Percentiles rank a stretch among this genome's conserved stretches.
These are phyloP conservation scores for Paralvinella palmiformis DNA, from an alignment of 1,140 invertebrate genomes.

Conservation along the genomic window DNA sequence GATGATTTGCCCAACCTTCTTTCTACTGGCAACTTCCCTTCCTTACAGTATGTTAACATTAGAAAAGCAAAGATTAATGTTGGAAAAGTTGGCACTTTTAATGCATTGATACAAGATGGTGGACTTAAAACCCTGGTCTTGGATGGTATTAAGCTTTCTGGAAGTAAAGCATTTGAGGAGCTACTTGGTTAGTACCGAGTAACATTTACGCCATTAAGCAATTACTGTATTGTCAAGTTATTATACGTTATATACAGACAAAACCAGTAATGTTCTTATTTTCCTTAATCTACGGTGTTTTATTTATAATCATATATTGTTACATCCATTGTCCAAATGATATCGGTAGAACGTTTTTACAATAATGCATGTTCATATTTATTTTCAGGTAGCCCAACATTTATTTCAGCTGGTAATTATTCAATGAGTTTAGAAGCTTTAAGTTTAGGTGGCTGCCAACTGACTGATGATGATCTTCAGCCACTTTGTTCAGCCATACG, in stretches of 20 bases:
- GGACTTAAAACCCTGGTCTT: constrained; percentile 29
- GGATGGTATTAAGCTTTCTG: constrained; percentile 35
- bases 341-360: too few species aligned
- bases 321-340: too few species aligned
- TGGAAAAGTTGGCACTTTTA: constrained; percentile 9
- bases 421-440: constrained; percentile 28
- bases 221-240: too few species aligned
- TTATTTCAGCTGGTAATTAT: too few species aligned
- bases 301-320: too few species aligned
- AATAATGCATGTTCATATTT: too few species aligned
- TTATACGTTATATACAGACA: too few species aligned
- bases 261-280: too few species aligned
- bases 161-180: constrained; percentile 25
- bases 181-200: constrained; percentile 34
- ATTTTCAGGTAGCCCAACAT: too few species aligned
- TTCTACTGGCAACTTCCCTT: constrained; percentile 13
- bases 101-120: constrained; percentile 7
- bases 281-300: too few species aligned
- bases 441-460: constrained; percentile 32
- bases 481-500: constrained; percentile 28
- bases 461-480: constrained; percentile 31
- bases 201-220: too few species aligned
- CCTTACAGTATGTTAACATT: constrained; percentile 32
- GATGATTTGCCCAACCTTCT: constrained; percentile 24
- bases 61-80: constrained; percentile 25